phyloP scores from a whole-genome alignment of 2,113 vertebrate species.

The Spea multiplicata region DNA sequence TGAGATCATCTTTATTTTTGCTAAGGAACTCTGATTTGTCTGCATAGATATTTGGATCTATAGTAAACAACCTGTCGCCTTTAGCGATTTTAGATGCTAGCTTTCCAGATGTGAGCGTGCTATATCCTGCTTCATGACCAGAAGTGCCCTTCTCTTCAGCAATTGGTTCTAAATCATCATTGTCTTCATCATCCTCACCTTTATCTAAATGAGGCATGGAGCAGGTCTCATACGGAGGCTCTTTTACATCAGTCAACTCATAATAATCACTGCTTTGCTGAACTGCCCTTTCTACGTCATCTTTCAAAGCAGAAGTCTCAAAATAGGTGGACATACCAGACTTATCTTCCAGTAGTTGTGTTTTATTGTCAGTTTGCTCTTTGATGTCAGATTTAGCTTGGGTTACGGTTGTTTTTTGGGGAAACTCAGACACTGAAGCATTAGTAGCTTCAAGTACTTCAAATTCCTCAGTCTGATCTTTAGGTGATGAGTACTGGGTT shows the following conservation, averaged over 20 bases:
- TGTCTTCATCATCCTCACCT: constrained; percentile 60
- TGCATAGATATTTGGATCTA: constrained; percentile 74
- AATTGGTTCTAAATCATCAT: constrained; percentile 54
- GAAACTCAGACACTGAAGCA: constrained; percentile 47
- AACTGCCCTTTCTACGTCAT: constrained; percentile 61
- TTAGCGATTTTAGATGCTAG: constrained; percentile 67
- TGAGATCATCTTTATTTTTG: constrained; percentile 87
- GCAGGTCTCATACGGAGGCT: constrained; percentile 61
- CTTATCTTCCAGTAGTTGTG: constrained; percentile 73
- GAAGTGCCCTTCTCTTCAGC: constrained; percentile 54
- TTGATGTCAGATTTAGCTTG: constrained; percentile 50
- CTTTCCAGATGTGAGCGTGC: constrained; percentile 71
- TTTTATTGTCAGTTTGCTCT: constrained; percentile 47
- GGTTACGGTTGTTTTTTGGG: constrained; percentile 55
- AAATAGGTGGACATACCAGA: constrained; percentile 98
- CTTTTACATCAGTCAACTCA: constrained; percentile 85
- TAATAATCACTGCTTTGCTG: constrained; percentile 86
- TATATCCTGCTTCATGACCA: constrained; percentile 77
- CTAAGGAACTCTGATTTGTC: constrained; percentile 76
- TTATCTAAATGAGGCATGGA: constrained; percentile 53
- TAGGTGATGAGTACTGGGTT: constrained; percentile 44
- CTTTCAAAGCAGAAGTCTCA: constrained; percentile 89
- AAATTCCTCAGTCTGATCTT: constrained; percentile 47
- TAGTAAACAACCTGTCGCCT: constrained; percentile 74
- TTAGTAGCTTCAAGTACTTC: constrained; percentile 48